A percentile compares a stretch with the other conserved stretches of the same genome.
phyloP scores from a whole-genome alignment of 2,888 invertebrate species.

The Lagria hirta region DNA sequence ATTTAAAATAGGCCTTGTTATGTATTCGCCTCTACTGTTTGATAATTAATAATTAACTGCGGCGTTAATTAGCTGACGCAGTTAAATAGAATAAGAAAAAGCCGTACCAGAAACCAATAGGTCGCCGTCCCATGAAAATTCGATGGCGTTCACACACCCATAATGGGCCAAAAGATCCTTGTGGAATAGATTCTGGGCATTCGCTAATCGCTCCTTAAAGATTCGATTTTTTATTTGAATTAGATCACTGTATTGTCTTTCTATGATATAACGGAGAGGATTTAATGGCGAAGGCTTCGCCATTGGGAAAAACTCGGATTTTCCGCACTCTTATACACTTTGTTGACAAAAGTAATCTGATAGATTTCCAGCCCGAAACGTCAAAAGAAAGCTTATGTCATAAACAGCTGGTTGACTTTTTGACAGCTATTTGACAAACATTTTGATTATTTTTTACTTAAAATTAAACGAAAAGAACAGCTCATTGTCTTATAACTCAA shows the following conservation, averaged over 20 bases:
- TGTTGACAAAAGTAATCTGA: slow-evolving; percentile 36
- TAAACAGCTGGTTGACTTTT: slow-evolving; percentile 52
- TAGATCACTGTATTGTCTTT: slow-evolving; percentile 64
- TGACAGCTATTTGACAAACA: too few species aligned
- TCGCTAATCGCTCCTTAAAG: slow-evolving; percentile 62
- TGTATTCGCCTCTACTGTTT: too few species aligned
- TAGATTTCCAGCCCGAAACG: slow-evolving; percentile 37
- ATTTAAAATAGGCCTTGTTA: too few species aligned
- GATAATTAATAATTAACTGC: too few species aligned
- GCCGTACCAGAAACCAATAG: slow-evolving; percentile 81
- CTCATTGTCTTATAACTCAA: too few species aligned
- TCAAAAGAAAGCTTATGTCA: slow-evolving; percentile 45
- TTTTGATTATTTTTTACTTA: too few species aligned
- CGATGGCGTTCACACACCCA: slow-evolving; percentile 96
- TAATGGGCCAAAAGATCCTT: slow-evolving; percentile 87
- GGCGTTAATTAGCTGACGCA: too few species aligned
- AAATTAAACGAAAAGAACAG: too few species aligned
- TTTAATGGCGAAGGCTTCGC: slow-evolving; percentile 57
- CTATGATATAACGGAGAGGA: slow-evolving; percentile 62
- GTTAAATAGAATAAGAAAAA: too few species aligned
- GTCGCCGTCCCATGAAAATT: slow-evolving; percentile 88
- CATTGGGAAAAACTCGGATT: slow-evolving; percentile 44
- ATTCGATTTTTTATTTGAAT: slow-evolving; percentile 62
- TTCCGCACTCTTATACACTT: slow-evolving; percentile 27
- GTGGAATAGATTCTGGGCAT: slow-evolving; percentile 75